Percentiles rank a stretch among this genome's conserved stretches.
Conservation (phyloP, 2,797 vertebrate species). For the Dendrocincla fuliginosa region DNA sequence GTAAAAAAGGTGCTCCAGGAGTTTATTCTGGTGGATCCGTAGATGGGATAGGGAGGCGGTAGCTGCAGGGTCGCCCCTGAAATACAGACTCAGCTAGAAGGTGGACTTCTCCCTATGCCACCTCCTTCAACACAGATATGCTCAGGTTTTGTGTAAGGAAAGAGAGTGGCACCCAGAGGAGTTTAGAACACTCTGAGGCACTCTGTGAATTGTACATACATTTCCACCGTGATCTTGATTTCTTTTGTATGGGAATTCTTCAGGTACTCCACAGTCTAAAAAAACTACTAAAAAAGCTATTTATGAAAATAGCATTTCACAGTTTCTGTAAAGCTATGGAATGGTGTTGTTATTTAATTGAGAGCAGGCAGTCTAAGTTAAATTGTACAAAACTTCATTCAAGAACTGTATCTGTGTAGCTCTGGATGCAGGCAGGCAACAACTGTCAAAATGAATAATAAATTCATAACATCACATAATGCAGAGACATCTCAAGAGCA, state of each 20-base stretch:
- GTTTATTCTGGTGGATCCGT: neutral
- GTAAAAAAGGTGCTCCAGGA: accelerated
- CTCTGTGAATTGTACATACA: accelerated
- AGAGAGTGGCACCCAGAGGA: too few relatives aligned
- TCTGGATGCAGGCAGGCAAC: neutral
- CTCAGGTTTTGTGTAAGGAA: neutral
- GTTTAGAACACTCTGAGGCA: accelerated
- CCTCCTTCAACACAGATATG: accelerated
- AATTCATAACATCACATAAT: neutral
- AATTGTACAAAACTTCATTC: neutral
- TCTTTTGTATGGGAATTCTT: neutral
- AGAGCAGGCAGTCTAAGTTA: neutral
- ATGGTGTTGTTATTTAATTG: neutral
- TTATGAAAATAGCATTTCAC: neutral
- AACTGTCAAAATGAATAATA: neutral
- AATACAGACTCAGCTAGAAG: neutral
- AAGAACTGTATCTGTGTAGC: neutral
- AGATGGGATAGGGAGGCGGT: neutral
- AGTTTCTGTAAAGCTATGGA: neutral
- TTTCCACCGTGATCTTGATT: neutral
- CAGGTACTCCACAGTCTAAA: neutral
- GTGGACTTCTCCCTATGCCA: neutral
- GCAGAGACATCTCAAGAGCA: neutral
- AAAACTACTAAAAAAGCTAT: neutral
- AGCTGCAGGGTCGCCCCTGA: neutral